phyloP scores from a whole-genome alignment of 2,888 invertebrate genomes.

The Lacanobia wlatinum region DNA sequence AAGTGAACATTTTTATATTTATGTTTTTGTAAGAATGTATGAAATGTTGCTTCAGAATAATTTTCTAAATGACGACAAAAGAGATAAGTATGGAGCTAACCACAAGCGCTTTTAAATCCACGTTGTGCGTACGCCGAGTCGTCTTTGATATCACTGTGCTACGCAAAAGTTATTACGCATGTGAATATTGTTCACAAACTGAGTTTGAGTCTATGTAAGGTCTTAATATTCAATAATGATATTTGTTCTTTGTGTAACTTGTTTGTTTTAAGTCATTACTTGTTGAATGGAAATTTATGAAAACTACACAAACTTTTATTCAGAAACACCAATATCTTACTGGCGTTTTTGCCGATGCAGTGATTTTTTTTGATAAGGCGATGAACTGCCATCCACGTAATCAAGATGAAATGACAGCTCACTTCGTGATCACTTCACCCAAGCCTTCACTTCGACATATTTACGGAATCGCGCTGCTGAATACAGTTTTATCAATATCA shows the following conservation, averaged over 20 bases:
- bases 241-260: no score
- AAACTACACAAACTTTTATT: neutral
- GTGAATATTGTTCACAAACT: no score
- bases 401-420: no score
- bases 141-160: slow-evolving; percentile 10
- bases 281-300: no score
- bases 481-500: slow-evolving; percentile 27
- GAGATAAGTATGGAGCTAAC: slow-evolving; percentile 6
- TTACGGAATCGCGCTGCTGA: no score
- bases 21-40: slow-evolving; percentile 4
- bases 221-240: no score
- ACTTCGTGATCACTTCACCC: no score
- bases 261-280: neutral
- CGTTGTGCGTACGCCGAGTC: slow-evolving; percentile 11
- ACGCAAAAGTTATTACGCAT: no score
- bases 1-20: slow-evolving; percentile 6
- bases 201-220: no score
- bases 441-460: no score
- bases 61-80: slow-evolving; percentile 3
- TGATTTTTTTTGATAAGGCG: slow-evolving; percentile 5
- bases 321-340: neutral
- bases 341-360: neutral
- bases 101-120: slow-evolving; percentile 11
- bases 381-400: no score
- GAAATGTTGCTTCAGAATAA: neutral